phyloP scores from a whole-genome alignment of 2,888 invertebrate species.

The Tuberolachnus salignus region DNA sequence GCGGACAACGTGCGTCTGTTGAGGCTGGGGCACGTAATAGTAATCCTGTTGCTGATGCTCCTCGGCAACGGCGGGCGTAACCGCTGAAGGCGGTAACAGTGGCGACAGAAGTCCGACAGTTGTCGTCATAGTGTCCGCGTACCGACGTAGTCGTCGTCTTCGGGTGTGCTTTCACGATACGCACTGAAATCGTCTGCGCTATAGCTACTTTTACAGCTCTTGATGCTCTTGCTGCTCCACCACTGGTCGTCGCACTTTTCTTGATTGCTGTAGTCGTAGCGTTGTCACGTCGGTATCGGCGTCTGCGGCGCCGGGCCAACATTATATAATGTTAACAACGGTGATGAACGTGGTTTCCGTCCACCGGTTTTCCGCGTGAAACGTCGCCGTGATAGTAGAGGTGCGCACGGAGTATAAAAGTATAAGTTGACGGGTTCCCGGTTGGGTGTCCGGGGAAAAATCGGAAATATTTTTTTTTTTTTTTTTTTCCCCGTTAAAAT shows the following conservation, averaged over 20 bases:
- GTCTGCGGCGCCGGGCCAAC: constrained; percentile 54
- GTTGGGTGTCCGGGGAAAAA: neutral
- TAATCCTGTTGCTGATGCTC: constrained; percentile 42
- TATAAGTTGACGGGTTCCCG: neutral
- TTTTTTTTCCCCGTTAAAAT: too few species aligned
- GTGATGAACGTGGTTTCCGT: constrained; percentile 23
- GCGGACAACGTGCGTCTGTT: constrained; percentile 39
- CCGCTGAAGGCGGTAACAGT: constrained; percentile 17
- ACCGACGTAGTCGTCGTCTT: neutral
- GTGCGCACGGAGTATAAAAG: neutral
- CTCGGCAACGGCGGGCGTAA: constrained; percentile 19
- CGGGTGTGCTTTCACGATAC: neutral
- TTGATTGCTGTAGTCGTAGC: neutral
- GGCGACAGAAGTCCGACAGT: constrained; percentile 50
- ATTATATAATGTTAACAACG: constrained; percentile 21
- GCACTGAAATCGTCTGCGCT: too few species aligned
- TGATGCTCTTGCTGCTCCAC: neutral
- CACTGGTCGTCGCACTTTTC: neutral
- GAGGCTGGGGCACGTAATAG: constrained; percentile 36
- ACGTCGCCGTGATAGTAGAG: constrained; percentile 8
- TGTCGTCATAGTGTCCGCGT: constrained; percentile 34
- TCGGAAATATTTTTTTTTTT: too few species aligned
- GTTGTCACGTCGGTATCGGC: constrained; percentile 49
- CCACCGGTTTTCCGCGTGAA: constrained; percentile 8
- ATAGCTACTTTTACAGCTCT: neutral